Conservation (phyloP, 2,888 invertebrate genomes). For the Metacarcinus magister region DNA sequence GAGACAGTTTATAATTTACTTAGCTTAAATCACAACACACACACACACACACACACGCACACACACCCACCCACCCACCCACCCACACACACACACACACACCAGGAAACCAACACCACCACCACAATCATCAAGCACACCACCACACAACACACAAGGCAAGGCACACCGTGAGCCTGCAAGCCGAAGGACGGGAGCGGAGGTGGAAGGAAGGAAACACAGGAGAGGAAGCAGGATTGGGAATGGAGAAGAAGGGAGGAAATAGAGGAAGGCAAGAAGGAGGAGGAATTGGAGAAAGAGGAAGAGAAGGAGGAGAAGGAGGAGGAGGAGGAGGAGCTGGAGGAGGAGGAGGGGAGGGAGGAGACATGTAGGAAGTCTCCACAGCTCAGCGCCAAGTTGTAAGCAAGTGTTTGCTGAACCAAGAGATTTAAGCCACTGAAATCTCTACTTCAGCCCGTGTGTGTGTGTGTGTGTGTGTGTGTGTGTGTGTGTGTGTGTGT, state of each 20-base stretch:
- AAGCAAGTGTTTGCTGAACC: too few species aligned
- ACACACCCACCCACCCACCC: neutral
- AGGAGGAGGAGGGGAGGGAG: neutral
- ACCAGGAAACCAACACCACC: neutral
- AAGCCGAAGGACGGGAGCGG: too few species aligned
- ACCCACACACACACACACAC: slow-evolving; percentile 4
- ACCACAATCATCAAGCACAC: neutral
- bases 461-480: neutral
- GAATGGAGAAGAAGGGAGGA: too few species aligned
- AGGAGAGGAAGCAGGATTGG: too few species aligned
- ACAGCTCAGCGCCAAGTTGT: too few species aligned
- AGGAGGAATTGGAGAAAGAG: neutral
- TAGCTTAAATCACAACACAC: neutral
- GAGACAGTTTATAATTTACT: neutral
- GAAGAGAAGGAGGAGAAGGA: neutral
- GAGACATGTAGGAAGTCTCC: neutral
- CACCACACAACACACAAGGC: neutral
- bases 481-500: too few species aligned
- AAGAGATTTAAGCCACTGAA: too few species aligned
- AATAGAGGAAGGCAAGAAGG: too few species aligned
- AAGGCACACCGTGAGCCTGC: neutral
- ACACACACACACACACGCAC: neutral
- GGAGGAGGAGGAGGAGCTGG: neutral
- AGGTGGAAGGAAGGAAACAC: too few species aligned
- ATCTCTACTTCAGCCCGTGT: too few species aligned